Evolutionary conservation across 2,113 vertebrate species (phyloP), one percentile per base, ranked within the genome.

Genomic region (Catagonus wagneri): DNA sequence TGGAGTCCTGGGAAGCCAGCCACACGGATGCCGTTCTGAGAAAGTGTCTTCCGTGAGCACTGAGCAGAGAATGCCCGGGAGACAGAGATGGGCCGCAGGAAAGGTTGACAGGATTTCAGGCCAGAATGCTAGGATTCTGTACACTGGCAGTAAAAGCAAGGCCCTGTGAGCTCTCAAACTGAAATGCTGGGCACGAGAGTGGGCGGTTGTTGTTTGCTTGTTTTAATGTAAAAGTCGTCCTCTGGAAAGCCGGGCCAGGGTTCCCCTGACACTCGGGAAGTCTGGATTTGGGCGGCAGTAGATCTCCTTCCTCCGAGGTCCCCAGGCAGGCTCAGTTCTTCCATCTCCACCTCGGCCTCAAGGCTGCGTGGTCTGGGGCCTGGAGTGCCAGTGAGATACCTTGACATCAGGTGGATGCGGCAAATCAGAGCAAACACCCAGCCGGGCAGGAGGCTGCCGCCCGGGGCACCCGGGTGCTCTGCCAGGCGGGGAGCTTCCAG

Each of bases 11-110:
- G 39, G 17, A 52, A 74, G 3, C 16, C 66, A 14, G 22, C 63
- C 22, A 1, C 0, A 0, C 6, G 66, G 39, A 32, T 12, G 3
- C 50, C 81, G 0, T 29, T n/a, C 14, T n/a, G 50, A 15, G 61
- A 60, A 17, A 27, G 22, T 29, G 6, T 3, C 4, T 65, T 3
- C 6, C 7, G 0, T 6, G 83, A 79, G 50, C n/a, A 7, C 17
- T 7, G 9, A 5, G 23, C 34, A 1, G 13, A 39, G 32, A 36
- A 29, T 9, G 32, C 69, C 29, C 17, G 23, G 11, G 29, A 60
- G 32, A 36, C 36, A 17, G 15, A 74, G n/a, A 52, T 2, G 23
- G 83, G 7, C 36, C 52, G 5, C 1, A 3, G 54, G 60, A 44
- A 65, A 12, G 14, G 25, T 27, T 34, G 54, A 17, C 81, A 3